Conservation (phyloP, 2,888 invertebrate species). For the Charanyca ferruginea region DNA sequence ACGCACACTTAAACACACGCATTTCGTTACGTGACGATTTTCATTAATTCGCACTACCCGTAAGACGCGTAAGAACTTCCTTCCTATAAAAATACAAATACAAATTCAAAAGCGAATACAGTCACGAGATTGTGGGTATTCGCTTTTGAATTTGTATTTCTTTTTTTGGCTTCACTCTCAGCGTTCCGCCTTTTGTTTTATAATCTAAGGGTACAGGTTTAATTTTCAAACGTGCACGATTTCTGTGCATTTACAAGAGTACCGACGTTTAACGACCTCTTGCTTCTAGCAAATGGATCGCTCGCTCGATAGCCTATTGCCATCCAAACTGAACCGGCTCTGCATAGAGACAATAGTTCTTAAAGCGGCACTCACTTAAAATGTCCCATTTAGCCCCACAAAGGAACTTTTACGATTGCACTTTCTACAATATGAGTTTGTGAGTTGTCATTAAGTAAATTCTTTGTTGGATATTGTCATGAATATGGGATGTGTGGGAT, state of each 20-base stretch:
- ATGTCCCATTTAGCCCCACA: constrained; percentile 82
- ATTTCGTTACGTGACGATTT: too few relatives aligned
- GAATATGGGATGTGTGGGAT: constrained; percentile 37
- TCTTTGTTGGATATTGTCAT: constrained; percentile 58
- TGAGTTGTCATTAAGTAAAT: constrained; percentile 70
- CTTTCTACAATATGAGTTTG: constrained; percentile 67
- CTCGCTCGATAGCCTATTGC: constrained; percentile 82
- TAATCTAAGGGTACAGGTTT: too few relatives aligned
- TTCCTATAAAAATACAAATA: too few relatives aligned
- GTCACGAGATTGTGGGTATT: too few relatives aligned
- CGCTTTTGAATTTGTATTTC: too few relatives aligned
- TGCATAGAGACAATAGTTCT: constrained; percentile 84
- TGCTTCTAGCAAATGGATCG: constrained; percentile 75
- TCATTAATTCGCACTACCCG: too few relatives aligned
- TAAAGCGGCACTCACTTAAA: constrained; percentile 84
- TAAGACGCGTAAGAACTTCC: too few relatives aligned
- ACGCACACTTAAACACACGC: too few relatives aligned
- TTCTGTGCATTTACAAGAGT: constrained; percentile 62
- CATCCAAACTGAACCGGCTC: constrained; percentile 79
- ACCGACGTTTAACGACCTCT: constrained; percentile 54
- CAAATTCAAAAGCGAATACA: too few relatives aligned
- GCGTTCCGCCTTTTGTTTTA: too few relatives aligned
- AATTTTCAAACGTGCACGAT: constrained; percentile 37
- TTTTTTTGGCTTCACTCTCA: too few relatives aligned
- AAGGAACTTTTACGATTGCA: constrained; percentile 81